These are phyloP conservation scores for Cavia porcellus DNA, from an alignment of 2,113 vertebrate genomes.

Conservation along the genomic window DNA sequence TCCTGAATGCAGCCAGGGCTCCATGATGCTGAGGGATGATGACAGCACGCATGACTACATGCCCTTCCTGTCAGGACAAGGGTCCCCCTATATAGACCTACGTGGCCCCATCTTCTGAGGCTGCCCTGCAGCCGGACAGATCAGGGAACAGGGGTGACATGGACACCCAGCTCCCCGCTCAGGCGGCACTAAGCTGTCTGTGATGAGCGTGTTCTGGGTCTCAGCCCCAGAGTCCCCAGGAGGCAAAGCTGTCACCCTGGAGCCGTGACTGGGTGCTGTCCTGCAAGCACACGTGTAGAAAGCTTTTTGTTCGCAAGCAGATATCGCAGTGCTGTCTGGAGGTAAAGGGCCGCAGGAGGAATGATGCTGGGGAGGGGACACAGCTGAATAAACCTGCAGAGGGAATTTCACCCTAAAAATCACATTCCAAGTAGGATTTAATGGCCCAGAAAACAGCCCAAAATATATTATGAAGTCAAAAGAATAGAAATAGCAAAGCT, in stretches of 20 bases:
- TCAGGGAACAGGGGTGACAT: background rate
- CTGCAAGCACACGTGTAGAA: background rate
- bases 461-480: constrained; percentile 46
- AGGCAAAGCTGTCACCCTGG: background rate
- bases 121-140: background rate
- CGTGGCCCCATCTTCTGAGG: background rate
- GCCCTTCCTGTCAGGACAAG: background rate
- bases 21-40: background rate
- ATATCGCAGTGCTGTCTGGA: background rate
- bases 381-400: background rate
- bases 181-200: background rate
- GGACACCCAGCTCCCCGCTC: background rate
- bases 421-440: constrained; percentile 56
- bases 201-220: background rate
- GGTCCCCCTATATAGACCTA: rapidly evolving
- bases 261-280: background rate
- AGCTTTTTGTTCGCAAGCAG: background rate
- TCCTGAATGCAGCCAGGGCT: background rate
- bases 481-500: constrained; percentile 11
- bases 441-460: constrained; percentile 28
- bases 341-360: background rate
- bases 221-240: background rate
- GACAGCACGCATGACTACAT: background rate
- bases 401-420: background rate
- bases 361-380: background rate